Conservation (phyloP, 1,140 invertebrate species). For the Antheraea mylitta region DNA sequence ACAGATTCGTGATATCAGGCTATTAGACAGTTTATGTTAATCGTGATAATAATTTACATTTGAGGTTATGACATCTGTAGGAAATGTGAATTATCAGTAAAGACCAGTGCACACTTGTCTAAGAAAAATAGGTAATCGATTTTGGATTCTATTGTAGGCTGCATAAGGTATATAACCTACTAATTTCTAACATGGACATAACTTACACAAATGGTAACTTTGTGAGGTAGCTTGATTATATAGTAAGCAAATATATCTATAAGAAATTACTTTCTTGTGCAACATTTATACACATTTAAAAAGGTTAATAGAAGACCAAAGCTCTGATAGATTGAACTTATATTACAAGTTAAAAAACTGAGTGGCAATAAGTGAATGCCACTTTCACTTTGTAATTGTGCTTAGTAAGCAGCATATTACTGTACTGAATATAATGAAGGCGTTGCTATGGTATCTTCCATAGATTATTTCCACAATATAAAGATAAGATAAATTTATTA, state of each 20-base stretch:
- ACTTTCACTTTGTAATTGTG: constrained; percentile 37
- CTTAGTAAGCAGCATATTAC: constrained; percentile 18
- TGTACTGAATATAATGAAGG: neutral
- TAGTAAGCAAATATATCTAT: no score
- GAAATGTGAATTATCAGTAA: neutral
- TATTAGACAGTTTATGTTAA: constrained; percentile 4
- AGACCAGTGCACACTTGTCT: neutral
- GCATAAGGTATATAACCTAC: neutral
- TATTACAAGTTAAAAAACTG: neutral
- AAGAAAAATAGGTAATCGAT: neutral
- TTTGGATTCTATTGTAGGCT: neutral
- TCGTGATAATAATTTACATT: neutral
- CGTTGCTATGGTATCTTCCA: neutral
- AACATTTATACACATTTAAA: neutral
- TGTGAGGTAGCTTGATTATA: no score
- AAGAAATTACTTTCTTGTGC: no score
- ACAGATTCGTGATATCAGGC: neutral
- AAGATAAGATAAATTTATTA: neutral
- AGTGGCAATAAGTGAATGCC: constrained; percentile 31
- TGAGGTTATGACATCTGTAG: neutral
- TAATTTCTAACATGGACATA: neutral
- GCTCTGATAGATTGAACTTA: neutral
- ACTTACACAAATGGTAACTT: no score
- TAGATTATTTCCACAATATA: neutral
- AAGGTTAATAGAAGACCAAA: neutral